These are phyloP conservation scores for Caranx melampygus DNA, from an alignment of 2,113 vertebrate genomes.

Conservation along the genomic window DNA sequence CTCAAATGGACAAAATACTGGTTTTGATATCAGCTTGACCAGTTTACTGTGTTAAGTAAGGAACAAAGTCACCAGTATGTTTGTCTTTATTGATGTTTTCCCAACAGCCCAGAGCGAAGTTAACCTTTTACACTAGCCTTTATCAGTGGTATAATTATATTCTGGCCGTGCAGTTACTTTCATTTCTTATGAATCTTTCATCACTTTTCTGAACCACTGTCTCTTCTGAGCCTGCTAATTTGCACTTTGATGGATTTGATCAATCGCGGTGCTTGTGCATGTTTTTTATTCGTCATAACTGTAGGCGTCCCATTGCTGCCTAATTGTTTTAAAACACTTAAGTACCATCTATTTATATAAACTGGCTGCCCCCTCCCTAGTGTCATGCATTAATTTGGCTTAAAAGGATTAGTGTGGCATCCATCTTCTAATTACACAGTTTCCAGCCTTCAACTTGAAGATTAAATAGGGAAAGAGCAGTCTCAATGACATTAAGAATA, in stretches of 20 bases:
- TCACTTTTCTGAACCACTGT: not conserved
- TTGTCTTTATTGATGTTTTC: not conserved
- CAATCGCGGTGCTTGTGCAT: not conserved
- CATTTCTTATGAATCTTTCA: not conserved
- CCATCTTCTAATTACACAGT: slow-evolving; percentile 69
- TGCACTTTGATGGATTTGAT: slow-evolving; percentile 1
- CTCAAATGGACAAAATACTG: too few species aligned
- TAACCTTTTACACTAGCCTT: not conserved
- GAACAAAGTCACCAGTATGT: not conserved
- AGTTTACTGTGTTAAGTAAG: not conserved
- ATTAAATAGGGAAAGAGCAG: slow-evolving; percentile 43
- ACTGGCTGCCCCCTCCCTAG: slow-evolving; percentile 21
- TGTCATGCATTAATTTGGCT: slow-evolving; percentile 62
- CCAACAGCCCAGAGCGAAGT: not conserved
- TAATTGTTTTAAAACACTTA: slow-evolving; percentile 62
- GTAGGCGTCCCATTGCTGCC: not conserved
- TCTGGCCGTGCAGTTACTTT: not conserved
- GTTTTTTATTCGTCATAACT: slow-evolving; percentile 17
- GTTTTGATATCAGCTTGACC: not conserved
- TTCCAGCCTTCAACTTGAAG: slow-evolving; percentile 51
- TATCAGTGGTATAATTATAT: not conserved
- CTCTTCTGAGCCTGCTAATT: not conserved
- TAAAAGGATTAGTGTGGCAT: slow-evolving; percentile 69
- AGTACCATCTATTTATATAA: slow-evolving; percentile 46
- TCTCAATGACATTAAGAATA: slow-evolving; percentile 19